Evolutionary conservation across 2,888 invertebrate genomes (phyloP).

Genomic region (Chrysodeixis includens): DNA sequence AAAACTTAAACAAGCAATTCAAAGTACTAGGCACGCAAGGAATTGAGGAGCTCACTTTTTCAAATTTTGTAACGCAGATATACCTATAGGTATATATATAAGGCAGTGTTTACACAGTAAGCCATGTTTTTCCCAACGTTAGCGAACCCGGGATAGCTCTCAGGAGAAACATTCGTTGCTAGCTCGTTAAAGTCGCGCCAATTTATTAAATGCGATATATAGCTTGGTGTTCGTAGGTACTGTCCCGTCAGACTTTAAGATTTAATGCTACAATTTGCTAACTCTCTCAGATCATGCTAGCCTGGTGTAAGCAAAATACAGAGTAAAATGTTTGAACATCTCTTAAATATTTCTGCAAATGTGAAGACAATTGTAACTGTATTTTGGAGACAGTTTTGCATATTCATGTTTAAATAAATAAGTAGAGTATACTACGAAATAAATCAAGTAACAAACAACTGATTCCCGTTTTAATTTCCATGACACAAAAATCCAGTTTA

Average conservation of each 20-base stretch:
- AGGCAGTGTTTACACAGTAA: constrained; percentile 45
- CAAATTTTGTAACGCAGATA: constrained; percentile 30
- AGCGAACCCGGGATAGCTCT: constrained; percentile 63
- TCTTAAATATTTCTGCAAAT: background rate
- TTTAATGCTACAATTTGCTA: constrained; percentile 53
- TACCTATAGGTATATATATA: constrained; percentile 26
- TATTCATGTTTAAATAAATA: too few species aligned
- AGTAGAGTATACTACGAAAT: too few species aligned
- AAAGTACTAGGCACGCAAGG: constrained; percentile 34
- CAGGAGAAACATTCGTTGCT: constrained; percentile 69
- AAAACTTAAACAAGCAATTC: constrained; percentile 32
- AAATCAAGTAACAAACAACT: constrained; percentile 9
- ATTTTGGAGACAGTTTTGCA: background rate
- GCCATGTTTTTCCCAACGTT: constrained; percentile 53
- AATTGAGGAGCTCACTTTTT: constrained; percentile 45
- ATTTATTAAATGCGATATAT: constrained; percentile 73
- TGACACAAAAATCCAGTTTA: constrained; percentile 22
- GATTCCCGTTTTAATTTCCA: constrained; percentile 10
- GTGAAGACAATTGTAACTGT: background rate
- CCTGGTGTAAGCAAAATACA: constrained; percentile 10
- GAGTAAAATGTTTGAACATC: background rate
- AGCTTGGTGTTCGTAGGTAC: constrained; percentile 48
- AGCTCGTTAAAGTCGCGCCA: constrained; percentile 67
- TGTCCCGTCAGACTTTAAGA: constrained; percentile 49
- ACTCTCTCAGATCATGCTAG: constrained; percentile 43